phyloP scores from a whole-genome alignment of 2,888 invertebrate species.

The Xylota segnis region DNA sequence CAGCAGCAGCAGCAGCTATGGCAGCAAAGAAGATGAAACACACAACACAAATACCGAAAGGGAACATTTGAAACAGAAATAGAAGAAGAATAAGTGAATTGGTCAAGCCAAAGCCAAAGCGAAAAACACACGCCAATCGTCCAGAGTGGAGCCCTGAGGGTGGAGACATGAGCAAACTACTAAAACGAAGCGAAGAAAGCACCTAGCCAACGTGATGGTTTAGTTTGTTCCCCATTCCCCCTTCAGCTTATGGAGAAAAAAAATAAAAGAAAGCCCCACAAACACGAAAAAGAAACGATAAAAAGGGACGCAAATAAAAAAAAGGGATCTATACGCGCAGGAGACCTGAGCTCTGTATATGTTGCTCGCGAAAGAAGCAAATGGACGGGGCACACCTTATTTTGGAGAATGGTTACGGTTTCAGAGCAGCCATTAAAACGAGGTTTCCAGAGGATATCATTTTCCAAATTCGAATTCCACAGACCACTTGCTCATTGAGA shows the following conservation, averaged over 20 bases:
- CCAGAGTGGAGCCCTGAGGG: conserved; percentile 41
- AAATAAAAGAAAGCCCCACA: not conserved
- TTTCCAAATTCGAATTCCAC: not conserved
- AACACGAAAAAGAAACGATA: conserved; percentile 11
- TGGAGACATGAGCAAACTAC: conserved; percentile 40
- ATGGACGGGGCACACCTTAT: conserved; percentile 12
- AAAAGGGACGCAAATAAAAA: conserved; percentile 17
- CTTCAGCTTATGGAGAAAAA: conserved; percentile 8
- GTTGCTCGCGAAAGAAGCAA: conserved; percentile 10
- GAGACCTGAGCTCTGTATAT: not conserved
- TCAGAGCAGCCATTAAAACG: not conserved
- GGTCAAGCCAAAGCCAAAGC: conserved; percentile 60
- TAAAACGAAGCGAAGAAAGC: conserved; percentile 36
- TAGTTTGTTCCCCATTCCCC: conserved; percentile 31
- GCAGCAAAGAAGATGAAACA: conserved; percentile 34
- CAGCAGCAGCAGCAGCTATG: no score
- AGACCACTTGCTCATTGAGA: not conserved
- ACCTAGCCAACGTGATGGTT: conserved; percentile 21
- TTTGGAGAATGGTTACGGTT: not conserved
- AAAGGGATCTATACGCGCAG: conserved; percentile 15
- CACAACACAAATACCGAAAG: conserved; percentile 50
- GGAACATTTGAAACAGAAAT: conserved; percentile 62
- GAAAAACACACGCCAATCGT: conserved; percentile 63
- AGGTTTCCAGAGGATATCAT: not conserved
- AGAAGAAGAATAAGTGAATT: conserved; percentile 57